Evolutionary conservation across 2,888 invertebrate genomes (phyloP), one percentile per base, ranked within the genome.

Genomic region (Epistrophe eligans): DNA sequence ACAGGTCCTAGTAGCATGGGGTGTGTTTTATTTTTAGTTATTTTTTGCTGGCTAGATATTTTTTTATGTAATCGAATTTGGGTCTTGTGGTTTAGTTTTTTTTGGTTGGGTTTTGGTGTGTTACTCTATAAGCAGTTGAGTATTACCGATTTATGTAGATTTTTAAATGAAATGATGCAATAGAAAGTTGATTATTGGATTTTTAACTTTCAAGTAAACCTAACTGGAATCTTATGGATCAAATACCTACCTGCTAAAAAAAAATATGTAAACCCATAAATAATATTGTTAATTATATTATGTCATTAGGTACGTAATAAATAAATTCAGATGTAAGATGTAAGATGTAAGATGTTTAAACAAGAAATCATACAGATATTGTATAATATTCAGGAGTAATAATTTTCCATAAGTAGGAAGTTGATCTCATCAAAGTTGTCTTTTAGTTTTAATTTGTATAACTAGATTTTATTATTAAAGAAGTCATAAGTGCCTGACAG

Each of bases 1-100:
- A 64, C 64, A 64, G 24, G 64, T 64, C 64, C 60, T 60, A n/a
- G n/a, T n/a, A n/a, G n/a, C n/a, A n/a, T n/a, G 19, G 7, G 60
- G 17, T 32, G 32, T 32, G 55, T 4, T 57, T 32, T 32, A 32
- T 32, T 55, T 52, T 17, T 4, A 10, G 19, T 10, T 50, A n/a
- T n/a, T 19, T 11, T 19, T 19, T 28, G 28, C 13, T 17, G 15
- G 15, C 58, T 35, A 60, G 60, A 60, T 1, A 40, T 2, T 8
- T 60, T 19, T 60, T 38, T 60, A 60, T 40, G 60, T 60, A 60
- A 60, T 40, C 15, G 7, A 40, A 60, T 13, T 40, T 60, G 38
- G 40, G 24, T 40, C 11, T 58, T 58, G 60, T 60, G 35, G 38
- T 60, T 13, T 60, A 45, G 35, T 35, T 32, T 1, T 6, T 4